Evolutionary conservation across 2,113 vertebrate genomes (phyloP).

Genomic region (Pyrgilauda ruficollis): DNA sequence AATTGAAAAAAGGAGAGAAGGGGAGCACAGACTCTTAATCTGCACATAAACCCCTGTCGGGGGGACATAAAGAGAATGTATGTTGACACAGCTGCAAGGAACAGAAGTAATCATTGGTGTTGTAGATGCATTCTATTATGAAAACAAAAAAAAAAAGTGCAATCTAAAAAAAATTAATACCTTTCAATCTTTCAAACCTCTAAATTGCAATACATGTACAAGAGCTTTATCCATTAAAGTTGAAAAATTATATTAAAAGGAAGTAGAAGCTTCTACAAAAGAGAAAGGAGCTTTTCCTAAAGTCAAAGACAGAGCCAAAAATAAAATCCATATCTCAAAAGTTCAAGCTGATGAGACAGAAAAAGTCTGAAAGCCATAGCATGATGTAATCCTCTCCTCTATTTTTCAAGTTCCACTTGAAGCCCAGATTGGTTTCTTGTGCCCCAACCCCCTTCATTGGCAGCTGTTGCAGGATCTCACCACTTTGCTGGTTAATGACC

Average conservation of each 20-base stretch:
- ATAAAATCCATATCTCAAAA: neutral
- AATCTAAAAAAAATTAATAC: accelerated
- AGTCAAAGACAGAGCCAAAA: neutral
- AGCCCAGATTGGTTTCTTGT: neutral
- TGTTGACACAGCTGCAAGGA: neutral
- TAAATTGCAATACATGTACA: neutral
- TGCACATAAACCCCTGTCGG: neutral
- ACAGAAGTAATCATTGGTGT: neutral
- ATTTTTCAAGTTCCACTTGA: neutral
- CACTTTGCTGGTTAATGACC: neutral
- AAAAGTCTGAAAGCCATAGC: neutral
- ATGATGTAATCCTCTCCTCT: neutral
- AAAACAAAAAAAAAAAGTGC: neutral
- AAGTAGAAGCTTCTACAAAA: neutral
- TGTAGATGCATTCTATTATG: neutral
- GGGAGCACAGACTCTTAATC: neutral
- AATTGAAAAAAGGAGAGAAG: neutral
- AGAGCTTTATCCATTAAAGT: neutral
- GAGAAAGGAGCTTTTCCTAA: neutral
- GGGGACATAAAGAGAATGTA: neutral
- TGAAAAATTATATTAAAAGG: neutral
- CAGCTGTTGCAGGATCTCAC: neutral
- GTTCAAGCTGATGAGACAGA: neutral
- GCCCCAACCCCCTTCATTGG: neutral
- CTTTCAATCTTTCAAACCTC: neutral